Evolutionary conservation across 2,888 invertebrate species (phyloP), one percentile per base, ranked within the genome.

Genomic region (Azorinus chamasolen): DNA sequence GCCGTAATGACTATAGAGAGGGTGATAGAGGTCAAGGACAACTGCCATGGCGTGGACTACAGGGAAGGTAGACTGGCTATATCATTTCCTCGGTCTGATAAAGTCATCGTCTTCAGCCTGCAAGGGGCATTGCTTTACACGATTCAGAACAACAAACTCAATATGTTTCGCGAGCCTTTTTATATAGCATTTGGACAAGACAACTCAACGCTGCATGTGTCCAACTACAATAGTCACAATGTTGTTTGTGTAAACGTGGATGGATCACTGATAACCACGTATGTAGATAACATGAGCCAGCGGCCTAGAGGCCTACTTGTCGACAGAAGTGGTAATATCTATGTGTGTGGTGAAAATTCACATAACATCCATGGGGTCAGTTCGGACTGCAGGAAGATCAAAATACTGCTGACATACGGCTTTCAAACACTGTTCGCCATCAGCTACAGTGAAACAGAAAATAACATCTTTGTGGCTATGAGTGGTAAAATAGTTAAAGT

Each of bases 361-460:
- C 24, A 51, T 8, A 51, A 51, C 51, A 51, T 51, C 22, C 51
- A 51, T 24, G 22, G 24, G 51, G 14, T 55, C 14, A 39, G 39
- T 20, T 5, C 55, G 6, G 22, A n/a, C 12, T 32, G 55, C 41
- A 55, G 20, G 41, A 37, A 25, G n/a, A 41, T 55, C 22, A 37
- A 41, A 41, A 41, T 32, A 41, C 8, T 55, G 41, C 22, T 55
- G 14, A 54, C n/a, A 54, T 10, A 32, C n/a, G 27, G 37, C 10
- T 18, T 54, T 3, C 1, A 54, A 1, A 6, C 25, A 32, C 54
- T n/a, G 10, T 8, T 18, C 18, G 14, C 27, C 10, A 32, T 37
- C 32, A n/a, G 22, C 5, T 51, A 1, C 24, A 22, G 16, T 24
- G 24, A 22, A 8, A 24, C 22, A 24, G 22, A 51, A 6, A 51